Base-by-base conservation (phyloP, 2,888 invertebrate genomes). In the Ganaspis brasiliensis region DNA sequence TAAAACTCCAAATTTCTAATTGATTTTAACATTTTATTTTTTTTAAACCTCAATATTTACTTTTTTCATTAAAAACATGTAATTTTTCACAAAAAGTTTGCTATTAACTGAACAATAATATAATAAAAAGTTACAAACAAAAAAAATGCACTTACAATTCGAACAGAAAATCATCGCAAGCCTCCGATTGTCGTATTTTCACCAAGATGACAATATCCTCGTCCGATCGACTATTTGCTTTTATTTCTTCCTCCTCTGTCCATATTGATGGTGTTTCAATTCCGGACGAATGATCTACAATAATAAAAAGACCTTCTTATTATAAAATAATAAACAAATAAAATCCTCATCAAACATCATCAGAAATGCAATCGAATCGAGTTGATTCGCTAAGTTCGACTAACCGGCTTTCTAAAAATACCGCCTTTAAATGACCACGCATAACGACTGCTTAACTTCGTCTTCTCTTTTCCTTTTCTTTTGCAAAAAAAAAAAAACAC, bases 321-420 rank as follows among this genome's bases (percentile, higher is more conserved):
- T 19, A 19, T 8, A 19, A n/a, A 19, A 9, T 9, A 16, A 52
- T 9, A 52, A 52, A 52, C n/a, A 19, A 16, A 16, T 14, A 37
- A 61, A 57, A 21, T 4, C 2, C 3, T 24, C 57, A 24, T 57
- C 24, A 12, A 9, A 16, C 24, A 40, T 8, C 1, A 19, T 19
- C 6, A 45, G 71, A 56, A 63, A 74, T 61, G 52, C 59, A 40
- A 40, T 72, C 49, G 40, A 77, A 75, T 78, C 71, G 75, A 70
- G 55, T 72, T 75, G 57, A 77, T 76, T 77, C 55, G 45, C 77
- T 78, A 78, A 76, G 85, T 87, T 85, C 86, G 86, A 84, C 84
- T 85, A 83, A 86, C 86, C 84, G 87, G 85, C 82, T 80, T 79
- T 84, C 87, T 88, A 89, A 88, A 89, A 88, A 88, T 89, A 88